These are phyloP conservation scores for Puma concolor DNA, from an alignment of 2,113 vertebrate genomes.

Conservation along the genomic window DNA sequence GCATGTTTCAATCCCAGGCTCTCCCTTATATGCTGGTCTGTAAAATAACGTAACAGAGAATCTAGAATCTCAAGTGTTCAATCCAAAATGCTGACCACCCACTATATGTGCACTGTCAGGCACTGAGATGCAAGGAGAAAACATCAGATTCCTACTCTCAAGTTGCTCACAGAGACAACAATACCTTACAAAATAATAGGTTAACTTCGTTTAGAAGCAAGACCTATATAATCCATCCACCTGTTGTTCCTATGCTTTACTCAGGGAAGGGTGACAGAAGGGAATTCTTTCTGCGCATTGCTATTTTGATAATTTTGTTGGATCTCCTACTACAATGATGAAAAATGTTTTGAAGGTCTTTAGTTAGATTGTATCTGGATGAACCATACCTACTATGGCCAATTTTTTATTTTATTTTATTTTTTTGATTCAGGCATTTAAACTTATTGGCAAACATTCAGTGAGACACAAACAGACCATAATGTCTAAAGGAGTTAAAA, in stretches of 20 bases:
- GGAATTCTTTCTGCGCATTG: neutral
- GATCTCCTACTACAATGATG: neutral
- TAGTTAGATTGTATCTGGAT: neutral
- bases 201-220: neutral
- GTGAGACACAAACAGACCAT: neutral
- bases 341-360: neutral
- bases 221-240: neutral
- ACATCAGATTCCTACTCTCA: neutral
- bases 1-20: neutral
- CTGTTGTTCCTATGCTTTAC: neutral
- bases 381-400: neutral
- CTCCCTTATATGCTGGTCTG: neutral
- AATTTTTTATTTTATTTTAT: neutral
- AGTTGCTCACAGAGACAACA: neutral
- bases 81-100: neutral
- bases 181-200: neutral
- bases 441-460: neutral
- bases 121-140: neutral
- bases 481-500: neutral
- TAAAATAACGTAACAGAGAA: neutral
- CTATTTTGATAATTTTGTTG: slow-evolving; percentile 7
- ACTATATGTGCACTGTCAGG: neutral
- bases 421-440: neutral
- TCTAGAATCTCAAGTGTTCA: neutral
- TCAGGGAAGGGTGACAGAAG: neutral